Evolutionary conservation across 2,797 vertebrate species (phyloP), one percentile per base, ranked within the genome.

Genomic region (Coccyzus lansbergi): DNA sequence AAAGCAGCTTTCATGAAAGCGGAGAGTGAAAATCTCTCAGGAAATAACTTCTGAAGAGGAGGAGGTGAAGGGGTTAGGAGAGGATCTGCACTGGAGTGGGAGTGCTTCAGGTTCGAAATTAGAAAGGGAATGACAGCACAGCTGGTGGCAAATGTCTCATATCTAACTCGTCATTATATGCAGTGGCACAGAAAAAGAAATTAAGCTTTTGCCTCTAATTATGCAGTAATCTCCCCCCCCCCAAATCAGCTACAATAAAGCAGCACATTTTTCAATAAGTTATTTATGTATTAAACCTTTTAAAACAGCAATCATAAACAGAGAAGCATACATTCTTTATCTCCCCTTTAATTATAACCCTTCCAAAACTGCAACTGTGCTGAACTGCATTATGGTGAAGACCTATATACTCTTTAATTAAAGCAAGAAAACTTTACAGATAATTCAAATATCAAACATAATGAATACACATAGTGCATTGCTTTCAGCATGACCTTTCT

Each of bases 111-210:
- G 75, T 88, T 90, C 94, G 89, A 96, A 97, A 92, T 96, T 92
- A 96, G 92, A 95, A 92, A 93, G 75, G 62, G 81, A 96, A 96
- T 86, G 94, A 90, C 92, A 95, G 92, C 90, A 95, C 86, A 95
- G 92, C 86, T 96, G 83, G 83, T 93, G 94, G 68, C 90, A 96
- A 70, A 87, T 88, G 83, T 82, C 83, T 95, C 92, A 77, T 92
- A 93, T 74, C 62, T 83, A 92, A 88, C 83, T 93, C 84, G 82
- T 76, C 64, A 89, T 95, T 90, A 95, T 80, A 93, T 49, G 63
- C 88, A 92, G 63, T 75, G 83, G 93, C 67, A 94, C 34, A 92
- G 90, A 91, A 92, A 92, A 91, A 90, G 53, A 95, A 95, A 94
- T 88, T 67, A 96, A 94, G 70, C n/a, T 88, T 89, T 96, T 94